These are phyloP conservation scores for Hylaea fasciaria DNA, from an alignment of 2,888 invertebrate genomes.

Conservation along the genomic window DNA sequence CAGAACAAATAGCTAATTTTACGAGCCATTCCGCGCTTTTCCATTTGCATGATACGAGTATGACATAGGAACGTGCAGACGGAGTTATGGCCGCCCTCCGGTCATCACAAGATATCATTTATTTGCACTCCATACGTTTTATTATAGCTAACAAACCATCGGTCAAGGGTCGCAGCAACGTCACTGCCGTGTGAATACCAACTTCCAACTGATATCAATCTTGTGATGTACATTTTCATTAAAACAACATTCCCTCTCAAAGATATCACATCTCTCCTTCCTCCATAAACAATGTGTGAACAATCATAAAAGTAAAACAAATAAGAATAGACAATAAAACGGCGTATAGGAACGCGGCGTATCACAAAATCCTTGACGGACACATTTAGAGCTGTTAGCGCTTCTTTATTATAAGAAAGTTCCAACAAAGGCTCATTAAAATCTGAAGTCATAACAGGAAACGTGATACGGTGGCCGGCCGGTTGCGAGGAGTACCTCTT, in stretches of 20 bases:
- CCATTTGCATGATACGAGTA: conserved; percentile 76
- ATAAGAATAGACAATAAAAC: conserved; percentile 65
- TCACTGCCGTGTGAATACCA: conserved; percentile 4
- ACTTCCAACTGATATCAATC: conserved; percentile 24
- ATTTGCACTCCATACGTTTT: conserved; percentile 38
- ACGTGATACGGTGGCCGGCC: conserved; percentile 76
- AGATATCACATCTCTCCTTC: conserved; percentile 38
- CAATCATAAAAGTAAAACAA: conserved; percentile 56
- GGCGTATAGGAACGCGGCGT: conserved; percentile 54
- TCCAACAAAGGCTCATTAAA: conserved; percentile 79
- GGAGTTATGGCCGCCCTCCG: conserved; percentile 56
- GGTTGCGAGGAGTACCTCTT: conserved; percentile 71
- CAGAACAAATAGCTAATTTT: conserved; percentile 80
- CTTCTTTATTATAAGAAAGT: conserved; percentile 72
- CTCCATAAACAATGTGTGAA: conserved; percentile 59
- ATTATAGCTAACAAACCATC: conserved; percentile 15
- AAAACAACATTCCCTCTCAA: conserved; percentile 14
- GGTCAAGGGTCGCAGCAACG: conserved; percentile 14
- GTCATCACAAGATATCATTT: conserved; percentile 55
- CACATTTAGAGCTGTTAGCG: conserved; percentile 71
- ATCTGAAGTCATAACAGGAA: conserved; percentile 84
- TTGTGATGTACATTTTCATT: conserved; percentile 24
- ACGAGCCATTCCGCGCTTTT: conserved; percentile 78
- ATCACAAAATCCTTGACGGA: conserved; percentile 61
- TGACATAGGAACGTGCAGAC: conserved; percentile 55